Evolutionary conservation across 2,888 invertebrate species (phyloP), one percentile per base, ranked within the genome.

Genomic region (Synergus umbraculus): DNA sequence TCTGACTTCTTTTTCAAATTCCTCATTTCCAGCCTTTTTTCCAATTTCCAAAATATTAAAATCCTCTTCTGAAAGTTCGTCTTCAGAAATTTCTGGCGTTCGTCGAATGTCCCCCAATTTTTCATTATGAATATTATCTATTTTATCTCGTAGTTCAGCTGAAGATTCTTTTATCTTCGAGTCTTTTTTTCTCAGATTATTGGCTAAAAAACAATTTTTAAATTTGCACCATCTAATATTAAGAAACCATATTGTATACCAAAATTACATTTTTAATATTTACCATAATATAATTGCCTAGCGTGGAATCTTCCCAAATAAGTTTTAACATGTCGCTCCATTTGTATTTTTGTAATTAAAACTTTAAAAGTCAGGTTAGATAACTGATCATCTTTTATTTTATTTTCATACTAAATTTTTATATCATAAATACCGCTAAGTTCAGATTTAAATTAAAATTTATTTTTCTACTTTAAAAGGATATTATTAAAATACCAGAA

Each of bases 301-400:
- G 54, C 54, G 2, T 54, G 8, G n/a, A 7, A 54, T 54, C 15
- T n/a, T n/a, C n/a, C n/a, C 8, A n/a, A 54, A n/a, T 8, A 54
- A 54, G n/a, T 54, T 54, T 54, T 54, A 54, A 54, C 54, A 54
- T n/a, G 54, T 54, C n/a, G 54, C n/a, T n/a, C 54, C 54, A 54
- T 54, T 54, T n/a, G 8, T 54, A n/a, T n/a, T 54, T 49, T 49
- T 49, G 15, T 7, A 15, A 54, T n/a, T 13, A 54, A 54, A n/a
- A 54, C n/a, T n/a, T 54, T 54, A 54, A n/a, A 54, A 54, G n/a
- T n/a, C 2, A 54, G 54, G 54, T 54, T 54, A 54, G 2, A 54
- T 5, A n/a, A 9, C 15, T n/a, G 54, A 54, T 54, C 54, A 15
- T 54, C 54, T n/a, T 54, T 54, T 54, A 8, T 54, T n/a, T 54